Evolutionary conservation across 2,888 invertebrate species (phyloP), one percentile per base, ranked within the genome.

Genomic region (Smittia sp.): DNA sequence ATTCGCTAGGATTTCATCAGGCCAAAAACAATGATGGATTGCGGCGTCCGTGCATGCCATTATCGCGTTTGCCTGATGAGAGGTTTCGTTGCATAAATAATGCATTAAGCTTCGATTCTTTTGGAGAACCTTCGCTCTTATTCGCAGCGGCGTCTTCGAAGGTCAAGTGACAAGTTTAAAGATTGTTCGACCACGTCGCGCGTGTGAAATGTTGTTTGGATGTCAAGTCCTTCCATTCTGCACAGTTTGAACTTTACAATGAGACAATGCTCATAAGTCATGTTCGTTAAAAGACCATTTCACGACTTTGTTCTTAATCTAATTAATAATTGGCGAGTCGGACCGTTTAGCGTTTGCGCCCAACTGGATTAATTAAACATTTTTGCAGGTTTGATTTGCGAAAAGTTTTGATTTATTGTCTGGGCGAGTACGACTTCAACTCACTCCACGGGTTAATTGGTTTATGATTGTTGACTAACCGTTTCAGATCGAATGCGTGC

Each of bases 291-390:
- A 20, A 20, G 32, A 66, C 66, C 32, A 66, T 25, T 38, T 66
- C 66, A 66, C 66, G 66, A 66, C 66, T 66, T 66, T 66, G 66
- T 66, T 66, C 66, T 66, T 66, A 66, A 66, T 66, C 13, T 18
- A 39, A 9, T 15, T 13, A 3, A 46, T 3, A 46, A 9, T 46
- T 15, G 18, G 7, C 11, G 39, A 7, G 7, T 39, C 11, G 11
- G 7, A 9, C 39, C 4, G 52, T 46, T 46, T 46, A 11, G 4
- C n/a, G 52, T 46, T 46, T 9, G 7, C n/a, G 52, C 18, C 2
- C 52, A 13, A 46, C 18, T 39, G 39, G 39, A 39, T 7, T 9
- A n/a, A n/a, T n/a, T n/a, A n/a, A n/a, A n/a, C n/a, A n/a, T n/a
- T n/a, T n/a, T n/a, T n/a, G n/a, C n/a, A n/a, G n/a, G n/a, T n/a